Base-by-base conservation (phyloP, 2,888 invertebrate species). In the Tuta absoluta region DNA sequence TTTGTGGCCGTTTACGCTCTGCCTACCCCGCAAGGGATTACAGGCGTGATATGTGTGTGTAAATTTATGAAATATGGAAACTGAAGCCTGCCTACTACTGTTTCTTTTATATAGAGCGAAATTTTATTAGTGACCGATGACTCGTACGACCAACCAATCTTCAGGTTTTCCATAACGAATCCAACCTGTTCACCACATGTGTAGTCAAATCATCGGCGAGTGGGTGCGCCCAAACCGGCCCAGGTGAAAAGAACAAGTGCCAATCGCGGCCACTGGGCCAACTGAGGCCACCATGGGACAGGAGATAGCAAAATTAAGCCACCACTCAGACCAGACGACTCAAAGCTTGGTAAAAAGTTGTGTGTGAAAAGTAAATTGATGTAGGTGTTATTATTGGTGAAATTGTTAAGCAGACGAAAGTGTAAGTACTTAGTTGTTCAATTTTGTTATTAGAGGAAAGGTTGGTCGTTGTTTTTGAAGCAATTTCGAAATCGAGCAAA, bases 261-360 rank as follows among this genome's bases (percentile, higher is more conserved):
- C 51, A 24, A 53, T 53, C 51, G 51, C 12, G 51, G 51, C 51
- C 51, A 53, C 12, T 53, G 19, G 51, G 51, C 8, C 51, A 51
- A 23, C 21, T 14, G 5, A 12, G 23, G 45, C n/a, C 45, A 45
- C n/a, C 45, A 17, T 45, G 45, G 45, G 17, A 7, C 1, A 45
- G 45, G 4, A n/a, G 17, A 17, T 45, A n/a, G 1, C 0, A 41
- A n/a, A n/a, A n/a, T 38, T 38, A 33, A n/a, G n/a, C n/a, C n/a
- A n/a, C n/a, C n/a, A n/a, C n/a, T 28, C 28, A 28, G 28, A 28
- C 28, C 5, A 28, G n/a, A n/a, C n/a, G 45, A 45, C 45, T n/a
- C 45, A 37, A 12, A 37, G 37, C 12, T 33, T 33, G 8, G 33
- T 5, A 45, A 45, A 45, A n/a, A 45, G 17, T 17, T 17, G 45